Percentiles rank a stretch among this genome's conserved stretches.
Conservation (phyloP, 2,888 invertebrate genomes). For the Hirudinaria manillensis region DNA sequence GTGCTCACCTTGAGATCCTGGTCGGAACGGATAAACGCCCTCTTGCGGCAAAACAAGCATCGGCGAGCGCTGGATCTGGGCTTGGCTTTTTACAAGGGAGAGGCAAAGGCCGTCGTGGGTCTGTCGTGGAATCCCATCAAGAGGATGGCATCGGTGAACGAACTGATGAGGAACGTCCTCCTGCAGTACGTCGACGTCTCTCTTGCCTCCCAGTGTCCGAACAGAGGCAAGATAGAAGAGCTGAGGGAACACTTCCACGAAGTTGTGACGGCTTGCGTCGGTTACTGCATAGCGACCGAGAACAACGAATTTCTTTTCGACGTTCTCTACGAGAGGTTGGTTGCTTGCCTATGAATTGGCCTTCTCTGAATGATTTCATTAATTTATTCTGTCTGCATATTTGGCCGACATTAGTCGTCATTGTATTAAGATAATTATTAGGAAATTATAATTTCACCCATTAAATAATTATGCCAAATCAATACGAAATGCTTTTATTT, state of each 20-base stretch:
- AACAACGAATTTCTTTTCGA: conserved; percentile 57
- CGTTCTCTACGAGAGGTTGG: conserved; percentile 61
- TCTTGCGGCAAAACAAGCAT: conserved; percentile 58
- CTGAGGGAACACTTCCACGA: conserved; percentile 52
- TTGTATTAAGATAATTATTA: no score
- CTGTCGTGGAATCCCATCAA: conserved; percentile 44
- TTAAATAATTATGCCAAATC: no score
- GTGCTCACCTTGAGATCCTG: conserved; percentile 58
- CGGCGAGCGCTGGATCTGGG: conserved; percentile 62
- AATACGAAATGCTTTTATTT: neutral
- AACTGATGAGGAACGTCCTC: conserved; percentile 50
- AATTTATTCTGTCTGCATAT: no score
- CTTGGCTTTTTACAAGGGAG: conserved; percentile 62
- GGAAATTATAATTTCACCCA: no score
- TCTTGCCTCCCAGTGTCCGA: conserved; percentile 49
- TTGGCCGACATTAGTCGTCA: no score
- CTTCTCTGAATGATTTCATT: no score
- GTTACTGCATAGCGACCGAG: conserved; percentile 52
- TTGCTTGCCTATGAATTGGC: neutral
- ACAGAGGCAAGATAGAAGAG: conserved; percentile 50
- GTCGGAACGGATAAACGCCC: conserved; percentile 56
- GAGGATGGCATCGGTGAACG: conserved; percentile 39
- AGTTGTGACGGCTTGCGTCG: conserved; percentile 53
- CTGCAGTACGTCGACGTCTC: conserved; percentile 52
- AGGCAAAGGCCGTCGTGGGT: conserved; percentile 61